Evolutionary conservation across 1,140 invertebrate genomes (phyloP).

Genomic region (Pogonomyrmex barbatus): DNA sequence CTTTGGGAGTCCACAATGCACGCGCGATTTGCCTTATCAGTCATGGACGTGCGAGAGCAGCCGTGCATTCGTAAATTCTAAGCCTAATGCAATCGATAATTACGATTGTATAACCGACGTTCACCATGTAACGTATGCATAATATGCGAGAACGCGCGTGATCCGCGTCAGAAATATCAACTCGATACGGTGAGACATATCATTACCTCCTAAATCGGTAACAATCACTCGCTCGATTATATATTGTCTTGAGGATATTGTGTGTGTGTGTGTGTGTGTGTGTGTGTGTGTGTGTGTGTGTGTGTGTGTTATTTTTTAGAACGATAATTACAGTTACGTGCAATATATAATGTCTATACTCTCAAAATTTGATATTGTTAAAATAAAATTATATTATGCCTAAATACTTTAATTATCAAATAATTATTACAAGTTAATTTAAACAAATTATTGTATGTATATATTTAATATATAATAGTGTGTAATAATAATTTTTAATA

Average conservation of each 20-base stretch:
- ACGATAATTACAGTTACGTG: neutral
- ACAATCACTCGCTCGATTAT: neutral
- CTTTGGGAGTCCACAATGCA: neutral
- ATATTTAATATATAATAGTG: neutral
- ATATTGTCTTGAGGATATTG: neutral
- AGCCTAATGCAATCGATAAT: neutral
- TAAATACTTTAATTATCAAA: neutral
- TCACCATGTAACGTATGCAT: neutral
- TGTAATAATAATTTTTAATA: slow-evolving; percentile 4
- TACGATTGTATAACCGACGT: neutral
- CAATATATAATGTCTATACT: neutral
- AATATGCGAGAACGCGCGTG: neutral
- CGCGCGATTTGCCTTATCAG: neutral
- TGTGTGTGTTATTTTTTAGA: neutral
- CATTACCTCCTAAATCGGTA: neutral
- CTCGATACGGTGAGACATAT: neutral
- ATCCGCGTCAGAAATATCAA: slow-evolving; percentile 4
- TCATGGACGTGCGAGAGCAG: neutral
- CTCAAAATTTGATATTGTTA: neutral
- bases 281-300: neutral
- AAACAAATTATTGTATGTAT: neutral
- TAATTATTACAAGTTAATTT: neutral
- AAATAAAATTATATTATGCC: neutral
- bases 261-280: neutral
- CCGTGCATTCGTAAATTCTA: neutral